phyloP scores from a whole-genome alignment of 2,888 invertebrate species.

The Cheilosia vulpina region DNA sequence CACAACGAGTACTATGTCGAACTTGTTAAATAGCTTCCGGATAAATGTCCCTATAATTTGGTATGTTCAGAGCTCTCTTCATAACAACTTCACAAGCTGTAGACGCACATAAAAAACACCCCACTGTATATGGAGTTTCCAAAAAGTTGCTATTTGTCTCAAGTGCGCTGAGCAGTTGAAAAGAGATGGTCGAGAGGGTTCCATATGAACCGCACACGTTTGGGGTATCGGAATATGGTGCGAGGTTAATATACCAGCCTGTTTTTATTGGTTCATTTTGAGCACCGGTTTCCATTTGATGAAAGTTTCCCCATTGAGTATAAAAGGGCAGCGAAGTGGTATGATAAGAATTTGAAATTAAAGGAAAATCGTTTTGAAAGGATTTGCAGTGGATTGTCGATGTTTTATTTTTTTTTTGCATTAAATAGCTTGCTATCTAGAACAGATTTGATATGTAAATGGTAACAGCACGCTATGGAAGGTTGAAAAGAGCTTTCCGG shows the following conservation, averaged over 20 bases:
- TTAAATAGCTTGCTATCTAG: no score
- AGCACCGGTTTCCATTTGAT: constrained; percentile 19
- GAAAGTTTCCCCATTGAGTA: neutral
- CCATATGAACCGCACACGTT: neutral
- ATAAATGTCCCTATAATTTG: neutral
- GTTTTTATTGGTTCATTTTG: constrained; percentile 19
- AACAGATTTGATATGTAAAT: no score
- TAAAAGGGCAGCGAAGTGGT: neutral
- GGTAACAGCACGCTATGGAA: no score
- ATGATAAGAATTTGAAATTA: constrained; percentile 27
- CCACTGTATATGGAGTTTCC: neutral
- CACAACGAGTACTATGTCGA: neutral
- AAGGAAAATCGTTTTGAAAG: constrained; percentile 11
- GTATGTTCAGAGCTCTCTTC: neutral
- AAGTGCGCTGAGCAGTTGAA: neutral
- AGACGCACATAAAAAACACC: constrained; percentile 3
- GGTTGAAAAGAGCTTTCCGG: no score
- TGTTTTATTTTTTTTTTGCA: neutral
- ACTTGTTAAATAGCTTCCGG: neutral
- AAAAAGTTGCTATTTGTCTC: neutral
- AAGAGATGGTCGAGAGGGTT: neutral
- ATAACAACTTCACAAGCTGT: neutral
- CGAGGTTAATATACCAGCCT: neutral
- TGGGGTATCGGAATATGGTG: neutral
- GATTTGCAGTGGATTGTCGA: constrained; percentile 7